Evolutionary conservation across 92 coral and sea anemone genomes (phyloP).

Genomic region (Porites lobata): DNA sequence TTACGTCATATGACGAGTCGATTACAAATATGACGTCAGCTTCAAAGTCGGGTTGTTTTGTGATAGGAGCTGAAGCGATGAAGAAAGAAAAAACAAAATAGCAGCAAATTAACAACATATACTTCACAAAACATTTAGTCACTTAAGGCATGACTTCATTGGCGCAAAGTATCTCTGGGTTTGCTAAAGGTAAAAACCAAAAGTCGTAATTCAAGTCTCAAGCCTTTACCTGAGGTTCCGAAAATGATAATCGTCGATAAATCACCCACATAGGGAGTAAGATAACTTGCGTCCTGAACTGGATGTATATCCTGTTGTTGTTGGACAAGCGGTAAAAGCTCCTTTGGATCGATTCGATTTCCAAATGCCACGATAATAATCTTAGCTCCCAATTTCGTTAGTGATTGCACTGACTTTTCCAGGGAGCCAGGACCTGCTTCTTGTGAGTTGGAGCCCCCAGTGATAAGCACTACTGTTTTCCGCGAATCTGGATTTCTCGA

Average conservation of each 20-base stretch:
- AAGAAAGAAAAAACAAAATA: background rate
- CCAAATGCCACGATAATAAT: slow-evolving; percentile 79
- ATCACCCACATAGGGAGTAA: slow-evolving; percentile 7
- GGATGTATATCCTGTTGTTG: slow-evolving; percentile 67
- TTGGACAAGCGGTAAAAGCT: slow-evolving; percentile 72
- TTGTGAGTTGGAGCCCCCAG: slow-evolving; percentile 29
- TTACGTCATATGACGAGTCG: slow-evolving; percentile 74
- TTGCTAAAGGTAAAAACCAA: background rate
- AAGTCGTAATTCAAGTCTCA: background rate
- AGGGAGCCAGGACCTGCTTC: slow-evolving; percentile 12
- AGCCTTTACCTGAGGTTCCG: background rate
- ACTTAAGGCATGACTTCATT: too few species aligned
- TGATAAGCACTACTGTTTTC: slow-evolving; percentile 36
- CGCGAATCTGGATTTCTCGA: slow-evolving; percentile 2
- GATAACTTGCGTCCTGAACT: slow-evolving; percentile 46
- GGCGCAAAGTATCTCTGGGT: background rate
- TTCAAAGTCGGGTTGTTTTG: slow-evolving; percentile 22
- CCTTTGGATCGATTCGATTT: slow-evolving; percentile 58
- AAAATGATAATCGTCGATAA: slow-evolving; percentile 2
- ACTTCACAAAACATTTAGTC: too few species aligned
- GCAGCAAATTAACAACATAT: too few species aligned
- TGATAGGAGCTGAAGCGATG: slow-evolving; percentile 18
- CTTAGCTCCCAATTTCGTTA: slow-evolving; percentile 38
- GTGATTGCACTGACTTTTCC: background rate
- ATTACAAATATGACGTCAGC: slow-evolving; percentile 66